phyloP scores from a whole-genome alignment of 2,113 vertebrate species.

The Sus scrofa region T2T-Sscrofa CM000812.6:177574001-177574500 shows the following conservation, averaged over 20 bases:
- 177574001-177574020: background rate
- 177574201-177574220: background rate
- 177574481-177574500: no score
- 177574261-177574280: background rate
- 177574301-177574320: background rate
- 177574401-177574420: background rate
- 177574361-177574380: background rate
- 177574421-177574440: background rate
- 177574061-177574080: background rate
- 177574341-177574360: background rate
- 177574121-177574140: background rate
- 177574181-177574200: accelerated
- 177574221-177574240: background rate
- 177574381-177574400: background rate
- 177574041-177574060: background rate
- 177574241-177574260: accelerated
- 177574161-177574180: background rate
- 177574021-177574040: background rate
- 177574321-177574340: background rate
- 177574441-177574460: accelerated
- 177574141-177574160: background rate
- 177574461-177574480: background rate
- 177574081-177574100: background rate
- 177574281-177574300: background rate
- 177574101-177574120: background rate